phyloP scores from a whole-genome alignment of 2,113 vertebrate genomes.

The Hyperoodon ampullatus region DNA sequence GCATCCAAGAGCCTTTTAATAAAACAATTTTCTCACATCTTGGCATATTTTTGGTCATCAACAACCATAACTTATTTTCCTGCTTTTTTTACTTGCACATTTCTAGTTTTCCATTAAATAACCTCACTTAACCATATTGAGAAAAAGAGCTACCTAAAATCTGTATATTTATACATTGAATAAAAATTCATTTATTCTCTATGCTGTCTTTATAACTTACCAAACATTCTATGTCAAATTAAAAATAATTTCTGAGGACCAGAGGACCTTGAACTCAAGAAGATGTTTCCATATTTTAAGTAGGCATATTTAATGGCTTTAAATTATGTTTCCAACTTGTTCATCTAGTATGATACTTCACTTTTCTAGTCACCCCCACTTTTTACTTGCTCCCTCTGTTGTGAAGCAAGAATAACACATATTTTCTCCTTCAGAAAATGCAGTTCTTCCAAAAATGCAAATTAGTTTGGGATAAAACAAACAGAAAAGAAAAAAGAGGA shows the following conservation, averaged over 20 bases:
- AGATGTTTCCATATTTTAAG: neutral
- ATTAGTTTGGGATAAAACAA: constrained; percentile 64
- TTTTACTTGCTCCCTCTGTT: constrained; percentile 22
- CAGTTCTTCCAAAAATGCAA: constrained; percentile 50
- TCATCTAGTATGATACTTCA: neutral
- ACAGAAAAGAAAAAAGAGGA: constrained; percentile 45
- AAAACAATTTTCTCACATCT: neutral
- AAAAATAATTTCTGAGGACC: neutral
- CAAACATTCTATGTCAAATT: neutral
- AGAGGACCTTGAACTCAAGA: neutral
- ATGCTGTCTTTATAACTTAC: neutral
- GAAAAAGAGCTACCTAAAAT: neutral
- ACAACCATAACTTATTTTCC: neutral
- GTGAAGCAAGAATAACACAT: constrained; percentile 43
- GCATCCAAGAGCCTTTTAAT: neutral
- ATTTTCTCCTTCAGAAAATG: constrained; percentile 61
- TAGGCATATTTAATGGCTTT: neutral
- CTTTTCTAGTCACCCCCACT: neutral
- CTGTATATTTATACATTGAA: neutral
- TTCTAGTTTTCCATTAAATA: constrained; percentile 34
- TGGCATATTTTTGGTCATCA: neutral
- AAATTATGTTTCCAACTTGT: constrained; percentile 50
- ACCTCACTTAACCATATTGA: neutral
- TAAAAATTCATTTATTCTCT: neutral
- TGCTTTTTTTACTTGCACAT: neutral